These are phyloP conservation scores for Ochropacha duplaris DNA, from an alignment of 2,888 invertebrate genomes.

Conservation along the genomic window DNA sequence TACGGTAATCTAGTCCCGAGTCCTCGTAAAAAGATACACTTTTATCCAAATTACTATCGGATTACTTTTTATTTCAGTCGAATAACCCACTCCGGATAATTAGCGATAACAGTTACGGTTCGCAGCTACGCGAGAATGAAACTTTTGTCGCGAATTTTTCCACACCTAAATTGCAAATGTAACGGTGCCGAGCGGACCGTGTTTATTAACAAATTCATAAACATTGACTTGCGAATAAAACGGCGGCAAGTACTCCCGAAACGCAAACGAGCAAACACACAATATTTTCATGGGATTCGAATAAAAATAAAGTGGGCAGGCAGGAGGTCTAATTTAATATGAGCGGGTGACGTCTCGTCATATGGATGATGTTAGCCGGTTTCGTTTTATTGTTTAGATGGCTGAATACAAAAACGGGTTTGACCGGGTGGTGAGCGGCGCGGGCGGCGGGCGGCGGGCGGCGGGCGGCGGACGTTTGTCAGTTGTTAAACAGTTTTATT, in stretches of 20 bases:
- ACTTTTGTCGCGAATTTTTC: slow-evolving; percentile 49
- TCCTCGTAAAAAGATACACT: slow-evolving; percentile 63
- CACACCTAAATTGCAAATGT: slow-evolving; percentile 61
- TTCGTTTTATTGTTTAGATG: slow-evolving; percentile 74
- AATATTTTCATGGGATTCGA: slow-evolving; percentile 81
- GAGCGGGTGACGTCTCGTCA: slow-evolving; percentile 71
- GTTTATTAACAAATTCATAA: slow-evolving; percentile 81
- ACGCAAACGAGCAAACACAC: slow-evolving; percentile 69
- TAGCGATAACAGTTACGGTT: slow-evolving; percentile 56
- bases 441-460: slow-evolving; percentile 51
- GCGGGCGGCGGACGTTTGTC: slow-evolving; percentile 55
- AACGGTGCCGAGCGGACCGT: slow-evolving; percentile 51
- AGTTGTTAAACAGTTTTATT: slow-evolving; percentile 83
- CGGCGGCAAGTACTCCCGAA: slow-evolving; percentile 58
- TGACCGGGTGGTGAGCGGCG: slow-evolving; percentile 41
- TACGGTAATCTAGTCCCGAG: slow-evolving; percentile 58
- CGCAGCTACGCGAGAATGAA: slow-evolving; percentile 36
- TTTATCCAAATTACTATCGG: slow-evolving; percentile 69
- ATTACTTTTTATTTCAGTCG: slow-evolving; percentile 65
- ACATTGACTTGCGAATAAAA: slow-evolving; percentile 76
- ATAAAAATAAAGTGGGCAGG: slow-evolving; percentile 80
- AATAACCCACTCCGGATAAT: slow-evolving; percentile 66
- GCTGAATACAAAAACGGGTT: slow-evolving; percentile 71
- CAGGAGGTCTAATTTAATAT: slow-evolving; percentile 79
- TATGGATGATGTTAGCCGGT: slow-evolving; percentile 60